These are phyloP conservation scores for Nemurella pictetii DNA, from an alignment of 2,888 invertebrate genomes.

Conservation along the genomic window DNA sequence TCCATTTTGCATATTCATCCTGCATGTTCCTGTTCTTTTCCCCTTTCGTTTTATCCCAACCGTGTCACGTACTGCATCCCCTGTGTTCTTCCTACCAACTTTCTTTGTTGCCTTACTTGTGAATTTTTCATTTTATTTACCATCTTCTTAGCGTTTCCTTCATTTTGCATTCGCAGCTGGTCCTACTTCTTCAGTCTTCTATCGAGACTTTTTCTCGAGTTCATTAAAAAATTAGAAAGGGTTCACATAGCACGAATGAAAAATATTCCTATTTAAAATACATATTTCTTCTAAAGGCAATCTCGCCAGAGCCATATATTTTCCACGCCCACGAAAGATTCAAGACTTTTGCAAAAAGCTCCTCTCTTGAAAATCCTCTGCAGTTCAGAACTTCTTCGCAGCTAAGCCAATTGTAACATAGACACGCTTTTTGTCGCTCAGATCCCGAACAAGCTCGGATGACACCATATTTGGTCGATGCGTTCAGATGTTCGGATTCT, in stretches of 20 bases:
- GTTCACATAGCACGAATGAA: background rate
- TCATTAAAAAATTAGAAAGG: background rate
- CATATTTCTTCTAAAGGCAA: background rate
- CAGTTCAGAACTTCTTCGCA: background rate
- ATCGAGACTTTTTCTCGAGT: background rate
- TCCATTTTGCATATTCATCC: slow-evolving; percentile 25
- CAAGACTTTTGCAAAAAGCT: background rate
- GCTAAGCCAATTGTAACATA: background rate
- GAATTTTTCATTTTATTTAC: slow-evolving; percentile 18
- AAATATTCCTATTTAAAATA: background rate
- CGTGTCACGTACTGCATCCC: slow-evolving; percentile 15
- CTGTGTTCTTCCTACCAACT: slow-evolving; percentile 3
- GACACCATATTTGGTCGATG: background rate
- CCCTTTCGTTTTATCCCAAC: background rate
- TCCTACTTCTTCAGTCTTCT: background rate
- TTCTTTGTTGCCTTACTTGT: slow-evolving; percentile 4
- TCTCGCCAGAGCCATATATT: background rate
- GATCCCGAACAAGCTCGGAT: background rate
- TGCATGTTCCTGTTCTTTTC: background rate
- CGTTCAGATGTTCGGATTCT: background rate
- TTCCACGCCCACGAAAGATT: background rate
- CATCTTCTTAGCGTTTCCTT: background rate
- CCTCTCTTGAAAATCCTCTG: too few species aligned
- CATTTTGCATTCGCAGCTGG: background rate
- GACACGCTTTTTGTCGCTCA: background rate